phyloP scores from a whole-genome alignment of 2,888 invertebrate species.

The Torymus auratus region DNA sequence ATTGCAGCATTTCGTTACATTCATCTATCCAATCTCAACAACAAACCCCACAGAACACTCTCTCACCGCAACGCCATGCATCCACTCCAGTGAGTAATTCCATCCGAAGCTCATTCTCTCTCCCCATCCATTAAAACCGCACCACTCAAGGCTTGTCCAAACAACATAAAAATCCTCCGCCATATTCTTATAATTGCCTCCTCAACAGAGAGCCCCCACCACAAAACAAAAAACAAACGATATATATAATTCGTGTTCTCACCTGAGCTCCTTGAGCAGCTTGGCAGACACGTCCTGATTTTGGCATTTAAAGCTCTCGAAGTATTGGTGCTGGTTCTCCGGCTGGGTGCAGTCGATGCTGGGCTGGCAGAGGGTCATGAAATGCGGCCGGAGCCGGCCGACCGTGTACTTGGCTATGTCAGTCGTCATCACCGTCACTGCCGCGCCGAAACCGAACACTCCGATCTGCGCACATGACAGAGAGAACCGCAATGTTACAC shows the following conservation, averaged over 20 bases:
- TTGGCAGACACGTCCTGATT: constrained; percentile 73
- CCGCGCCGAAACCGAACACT: constrained; percentile 92
- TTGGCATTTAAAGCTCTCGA: constrained; percentile 85
- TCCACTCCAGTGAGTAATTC: no score
- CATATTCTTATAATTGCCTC: no score
- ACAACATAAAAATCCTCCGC: no score
- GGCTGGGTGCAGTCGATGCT: constrained; percentile 81
- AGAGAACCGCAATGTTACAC: no score
- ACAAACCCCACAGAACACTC: no score
- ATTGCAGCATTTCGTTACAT: no score
- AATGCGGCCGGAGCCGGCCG: constrained; percentile 96
- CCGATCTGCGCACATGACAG: constrained; percentile 82
- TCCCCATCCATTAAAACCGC: no score
- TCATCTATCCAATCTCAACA: no score
- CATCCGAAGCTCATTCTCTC: no score
- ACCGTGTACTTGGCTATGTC: constrained; percentile 96
- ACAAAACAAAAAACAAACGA: neutral
- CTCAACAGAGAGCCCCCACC: no score
- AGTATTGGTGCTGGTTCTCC: constrained; percentile 82
- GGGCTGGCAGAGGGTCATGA: constrained; percentile 92
- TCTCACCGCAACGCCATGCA: no score
- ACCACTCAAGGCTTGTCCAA: no score
- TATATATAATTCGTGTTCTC: constrained; percentile 38
- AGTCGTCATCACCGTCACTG: constrained; percentile 89
- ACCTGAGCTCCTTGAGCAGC: constrained; percentile 85